A percentile compares a stretch with the other conserved stretches of the same genome.
phyloP scores from a whole-genome alignment of 2,113 vertebrate species.

The Pomatorhinus ruficollis region DNA sequence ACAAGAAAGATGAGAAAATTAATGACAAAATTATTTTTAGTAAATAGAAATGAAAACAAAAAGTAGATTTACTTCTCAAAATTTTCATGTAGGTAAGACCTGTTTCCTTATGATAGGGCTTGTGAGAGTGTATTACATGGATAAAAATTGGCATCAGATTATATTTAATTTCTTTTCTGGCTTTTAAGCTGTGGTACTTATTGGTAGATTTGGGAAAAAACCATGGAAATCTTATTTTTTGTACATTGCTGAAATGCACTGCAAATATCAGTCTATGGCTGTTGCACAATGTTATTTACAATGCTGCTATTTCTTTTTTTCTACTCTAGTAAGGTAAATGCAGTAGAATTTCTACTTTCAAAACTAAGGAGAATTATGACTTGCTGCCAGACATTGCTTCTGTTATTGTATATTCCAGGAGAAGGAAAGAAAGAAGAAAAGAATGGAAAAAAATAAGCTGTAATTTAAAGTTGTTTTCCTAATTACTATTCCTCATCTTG shows the following conservation, averaged over 20 bases:
- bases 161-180: accelerated
- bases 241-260: not conserved
- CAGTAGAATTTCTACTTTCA: not conserved
- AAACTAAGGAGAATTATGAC: not conserved
- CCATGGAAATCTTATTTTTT: not conserved
- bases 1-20: not conserved
- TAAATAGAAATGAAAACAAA: not conserved
- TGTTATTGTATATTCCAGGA: not conserved
- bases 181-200: not conserved
- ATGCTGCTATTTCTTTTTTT: not conserved
- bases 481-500: not conserved
- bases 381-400: not conserved
- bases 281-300: not conserved
- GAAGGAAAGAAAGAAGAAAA: not conserved
- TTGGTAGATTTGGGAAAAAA: not conserved
- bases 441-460: accelerated
- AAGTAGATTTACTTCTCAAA: not conserved
- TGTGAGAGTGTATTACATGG: not conserved
- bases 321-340: not conserved
- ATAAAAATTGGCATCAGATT: accelerated
- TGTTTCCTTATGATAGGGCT: not conserved
- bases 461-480: not conserved
- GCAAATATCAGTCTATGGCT: not conserved
- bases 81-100: not conserved
- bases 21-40: not conserved